phyloP scores from a whole-genome alignment of 2,888 invertebrate species.

The Rhagonycha fulva region DNA sequence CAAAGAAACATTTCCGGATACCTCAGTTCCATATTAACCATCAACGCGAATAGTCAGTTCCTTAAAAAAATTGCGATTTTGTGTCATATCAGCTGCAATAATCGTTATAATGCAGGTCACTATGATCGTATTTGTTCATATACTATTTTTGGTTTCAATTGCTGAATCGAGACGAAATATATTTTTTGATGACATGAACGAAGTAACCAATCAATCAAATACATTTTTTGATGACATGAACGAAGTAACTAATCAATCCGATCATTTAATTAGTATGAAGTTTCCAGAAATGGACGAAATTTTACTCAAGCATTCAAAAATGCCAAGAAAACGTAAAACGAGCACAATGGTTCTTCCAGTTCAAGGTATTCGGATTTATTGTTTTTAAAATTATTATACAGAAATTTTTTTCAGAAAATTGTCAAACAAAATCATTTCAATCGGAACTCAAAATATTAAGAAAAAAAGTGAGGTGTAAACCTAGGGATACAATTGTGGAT shows the following conservation, averaged over 20 bases:
- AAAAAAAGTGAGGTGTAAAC: conserved; percentile 42
- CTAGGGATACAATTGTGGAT: conserved; percentile 44
- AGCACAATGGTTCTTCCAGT: conserved; percentile 22
- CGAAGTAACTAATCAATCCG: neutral
- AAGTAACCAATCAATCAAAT: neutral
- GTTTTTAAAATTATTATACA: neutral
- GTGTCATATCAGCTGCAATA: neutral
- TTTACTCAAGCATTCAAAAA: neutral
- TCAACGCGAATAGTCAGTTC: neutral
- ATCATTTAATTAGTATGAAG: conserved; percentile 8
- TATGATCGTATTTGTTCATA: neutral
- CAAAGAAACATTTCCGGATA: conserved; percentile 22
- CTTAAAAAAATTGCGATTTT: neutral
- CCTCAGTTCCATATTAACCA: neutral
- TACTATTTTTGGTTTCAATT: neutral
- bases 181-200: neutral
- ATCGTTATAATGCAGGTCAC: neutral
- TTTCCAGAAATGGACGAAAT: conserved; percentile 9
- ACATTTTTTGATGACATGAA: neutral
- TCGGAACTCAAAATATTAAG: conserved; percentile 26
- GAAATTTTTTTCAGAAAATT: conserved; percentile 21
- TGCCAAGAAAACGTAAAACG: neutral
- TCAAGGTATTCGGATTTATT: conserved; percentile 6
- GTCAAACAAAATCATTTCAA: conserved; percentile 18
- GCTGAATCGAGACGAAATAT: neutral